These are phyloP conservation scores for Diplolepis rosae DNA, from an alignment of 2,888 invertebrate species.

Conservation along the genomic window DNA sequence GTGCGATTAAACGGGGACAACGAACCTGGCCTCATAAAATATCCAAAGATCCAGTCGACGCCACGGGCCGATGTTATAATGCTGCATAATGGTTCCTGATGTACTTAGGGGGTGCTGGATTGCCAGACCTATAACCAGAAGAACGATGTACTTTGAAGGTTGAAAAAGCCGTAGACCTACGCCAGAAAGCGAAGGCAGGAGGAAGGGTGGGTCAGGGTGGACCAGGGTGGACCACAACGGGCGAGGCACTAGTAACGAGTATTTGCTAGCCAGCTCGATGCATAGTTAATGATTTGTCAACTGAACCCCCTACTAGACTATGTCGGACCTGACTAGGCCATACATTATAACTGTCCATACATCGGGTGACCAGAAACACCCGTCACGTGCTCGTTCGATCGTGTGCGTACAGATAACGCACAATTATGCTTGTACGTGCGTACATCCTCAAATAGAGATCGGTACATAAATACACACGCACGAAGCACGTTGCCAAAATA, in stretches of 20 bases:
- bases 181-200: slow-evolving; percentile 41
- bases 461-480: slow-evolving; percentile 36
- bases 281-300: slow-evolving; percentile 74
- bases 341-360: slow-evolving; percentile 67
- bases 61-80: slow-evolving; percentile 48
- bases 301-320: slow-evolving; percentile 65
- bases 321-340: slow-evolving; percentile 68
- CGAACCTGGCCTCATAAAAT: slow-evolving; percentile 45
- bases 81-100: slow-evolving; percentile 60
- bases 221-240: slow-evolving; percentile 54
- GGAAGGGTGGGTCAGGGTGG: slow-evolving; percentile 43
- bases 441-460: slow-evolving; percentile 38
- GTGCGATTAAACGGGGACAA: slow-evolving; percentile 25
- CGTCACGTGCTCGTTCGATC: slow-evolving; percentile 30
- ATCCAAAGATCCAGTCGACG: slow-evolving; percentile 42
- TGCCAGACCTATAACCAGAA: slow-evolving; percentile 19
- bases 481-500: neutral
- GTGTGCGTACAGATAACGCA: slow-evolving; percentile 16
- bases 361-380: slow-evolving; percentile 54
- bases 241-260: slow-evolving; percentile 71
- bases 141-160: slow-evolving; percentile 45
- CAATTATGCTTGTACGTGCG: slow-evolving; percentile 7
- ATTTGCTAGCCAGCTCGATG: slow-evolving; percentile 73
- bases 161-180: slow-evolving; percentile 36
- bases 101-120: slow-evolving; percentile 56